These are phyloP conservation scores for Danio jaintianensis DNA, from an alignment of 2,797 vertebrate genomes.

Conservation along the genomic window DNA sequence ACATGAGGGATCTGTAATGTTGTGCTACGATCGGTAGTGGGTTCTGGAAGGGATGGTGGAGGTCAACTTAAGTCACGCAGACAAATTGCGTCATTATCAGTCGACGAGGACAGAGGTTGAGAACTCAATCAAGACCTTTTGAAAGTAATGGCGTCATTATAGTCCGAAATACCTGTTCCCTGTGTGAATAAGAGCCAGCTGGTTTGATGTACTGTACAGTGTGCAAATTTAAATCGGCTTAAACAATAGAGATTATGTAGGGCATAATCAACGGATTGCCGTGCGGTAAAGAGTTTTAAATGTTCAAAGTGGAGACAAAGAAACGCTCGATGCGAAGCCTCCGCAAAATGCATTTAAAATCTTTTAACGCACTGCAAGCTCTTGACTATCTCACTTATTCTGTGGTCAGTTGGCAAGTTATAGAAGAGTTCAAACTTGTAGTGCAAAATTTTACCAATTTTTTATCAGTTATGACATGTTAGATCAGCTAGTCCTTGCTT, in stretches of 20 bases:
- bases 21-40: conserved; percentile 28
- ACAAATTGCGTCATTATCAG: conserved; percentile 23
- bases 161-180: conserved; percentile 12
- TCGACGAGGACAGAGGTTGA: conserved; percentile 19
- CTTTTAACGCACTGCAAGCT: too few species aligned
- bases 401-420: too few species aligned
- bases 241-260: background rate
- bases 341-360: too few species aligned
- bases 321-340: too few species aligned
- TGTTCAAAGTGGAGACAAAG: too few species aligned
- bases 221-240: background rate
- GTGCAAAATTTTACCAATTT: too few species aligned
- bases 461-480: too few species aligned
- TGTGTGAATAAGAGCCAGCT: background rate
- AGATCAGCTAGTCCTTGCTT: too few species aligned
- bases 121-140: conserved; percentile 29
- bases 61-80: conserved; percentile 50
- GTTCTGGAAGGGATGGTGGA: conserved; percentile 57
- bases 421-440: too few species aligned
- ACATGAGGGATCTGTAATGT: conserved; percentile 68
- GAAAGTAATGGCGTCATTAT: conserved; percentile 29
- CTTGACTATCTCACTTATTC: too few species aligned
- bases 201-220: background rate
- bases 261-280: too few species aligned
- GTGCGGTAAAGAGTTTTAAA: too few species aligned